phyloP scores from a whole-genome alignment of 2,113 vertebrate species.

The Scalopus aquaticus region DNA sequence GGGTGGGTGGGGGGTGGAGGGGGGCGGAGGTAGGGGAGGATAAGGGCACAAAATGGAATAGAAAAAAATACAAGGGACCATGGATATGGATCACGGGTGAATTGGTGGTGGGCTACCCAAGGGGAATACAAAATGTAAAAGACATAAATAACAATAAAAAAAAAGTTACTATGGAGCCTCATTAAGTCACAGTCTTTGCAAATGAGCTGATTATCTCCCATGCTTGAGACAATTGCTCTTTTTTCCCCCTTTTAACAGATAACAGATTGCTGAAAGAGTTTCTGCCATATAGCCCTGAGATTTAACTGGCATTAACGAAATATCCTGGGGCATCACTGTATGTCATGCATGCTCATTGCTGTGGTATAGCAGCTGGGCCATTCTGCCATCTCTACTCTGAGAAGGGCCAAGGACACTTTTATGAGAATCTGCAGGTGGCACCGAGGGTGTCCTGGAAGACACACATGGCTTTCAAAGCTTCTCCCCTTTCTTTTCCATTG shows the following conservation, averaged over 20 bases:
- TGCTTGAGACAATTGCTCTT: constrained; percentile 78
- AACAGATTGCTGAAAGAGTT: constrained; percentile 45
- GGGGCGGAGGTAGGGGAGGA: no score
- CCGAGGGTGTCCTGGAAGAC: not conserved
- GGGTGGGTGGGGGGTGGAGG: no score
- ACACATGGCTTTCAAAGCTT: not conserved
- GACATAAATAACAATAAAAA: no score
- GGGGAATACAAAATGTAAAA: no score
- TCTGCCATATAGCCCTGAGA: constrained; percentile 30
- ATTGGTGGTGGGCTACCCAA: no score
- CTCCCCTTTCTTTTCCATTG: not conserved
- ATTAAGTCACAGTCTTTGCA: constrained; percentile 76
- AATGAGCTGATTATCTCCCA: constrained; percentile 73
- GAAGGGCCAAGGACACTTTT: not conserved
- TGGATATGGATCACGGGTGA: no score
- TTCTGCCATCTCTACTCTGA: not conserved
- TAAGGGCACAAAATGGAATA: no score
- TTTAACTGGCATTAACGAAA: constrained; percentile 17
- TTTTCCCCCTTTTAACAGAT: constrained; percentile 24
- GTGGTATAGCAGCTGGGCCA: not conserved
- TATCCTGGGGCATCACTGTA: not conserved
- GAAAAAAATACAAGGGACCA: no score
- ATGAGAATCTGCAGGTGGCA: not conserved
- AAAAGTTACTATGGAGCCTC: constrained; percentile 72
- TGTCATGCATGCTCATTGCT: not conserved